Evolutionary conservation across 2,888 invertebrate genomes (phyloP).

Genomic region (Rhyacophila evoluta): DNA sequence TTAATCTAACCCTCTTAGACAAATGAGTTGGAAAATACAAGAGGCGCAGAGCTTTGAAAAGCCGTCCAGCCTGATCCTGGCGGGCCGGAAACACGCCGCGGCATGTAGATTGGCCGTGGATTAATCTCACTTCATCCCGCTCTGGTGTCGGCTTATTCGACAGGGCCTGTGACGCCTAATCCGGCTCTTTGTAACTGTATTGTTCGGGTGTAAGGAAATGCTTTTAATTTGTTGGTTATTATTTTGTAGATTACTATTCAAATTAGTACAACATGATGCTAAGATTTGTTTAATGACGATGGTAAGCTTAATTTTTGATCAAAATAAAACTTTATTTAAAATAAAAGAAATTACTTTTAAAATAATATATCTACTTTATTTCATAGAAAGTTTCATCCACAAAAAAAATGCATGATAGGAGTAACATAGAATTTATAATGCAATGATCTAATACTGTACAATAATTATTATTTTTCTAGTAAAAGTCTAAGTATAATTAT

Average conservation of each 20-base stretch:
- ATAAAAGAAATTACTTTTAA: too few species aligned
- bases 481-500: too few species aligned
- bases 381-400: too few species aligned
- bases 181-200: background rate
- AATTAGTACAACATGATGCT: too few species aligned
- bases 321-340: too few species aligned
- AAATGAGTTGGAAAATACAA: slow-evolving; percentile 51
- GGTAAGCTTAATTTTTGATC: too few species aligned
- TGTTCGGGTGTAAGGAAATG: background rate
- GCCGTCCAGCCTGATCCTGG: slow-evolving; percentile 8
- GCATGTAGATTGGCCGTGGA: slow-evolving; percentile 23
- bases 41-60: slow-evolving; percentile 31
- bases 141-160: background rate
- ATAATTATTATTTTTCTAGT: too few species aligned
- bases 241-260: background rate
- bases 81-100: slow-evolving; percentile 36
- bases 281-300: too few species aligned
- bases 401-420: too few species aligned
- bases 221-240: background rate
- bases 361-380: too few species aligned
- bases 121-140: slow-evolving; percentile 11
- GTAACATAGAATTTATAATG: too few species aligned
- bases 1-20: slow-evolving; percentile 52
- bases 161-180: background rate
- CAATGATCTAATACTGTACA: too few species aligned